A percentile compares a stretch with the other conserved stretches of the same genome.
Conservation (phyloP, 2,888 invertebrate species). For the Xestia ashworthii region DNA sequence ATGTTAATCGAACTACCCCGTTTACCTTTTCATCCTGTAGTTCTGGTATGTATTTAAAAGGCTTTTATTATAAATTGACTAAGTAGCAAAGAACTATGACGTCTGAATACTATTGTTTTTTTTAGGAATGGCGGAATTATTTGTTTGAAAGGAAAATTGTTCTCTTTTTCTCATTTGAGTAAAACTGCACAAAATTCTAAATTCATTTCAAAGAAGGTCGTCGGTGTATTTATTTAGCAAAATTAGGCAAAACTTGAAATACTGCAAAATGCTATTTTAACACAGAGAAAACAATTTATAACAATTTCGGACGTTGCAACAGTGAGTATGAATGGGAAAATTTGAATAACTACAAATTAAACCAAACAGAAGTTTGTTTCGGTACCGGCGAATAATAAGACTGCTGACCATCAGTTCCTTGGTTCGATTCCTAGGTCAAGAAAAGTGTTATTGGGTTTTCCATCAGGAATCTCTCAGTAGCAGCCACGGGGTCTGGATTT, state of each 20-base stretch:
- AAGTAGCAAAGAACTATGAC: not conserved
- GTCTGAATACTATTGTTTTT: not conserved
- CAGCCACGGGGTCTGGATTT: too few relatives aligned
- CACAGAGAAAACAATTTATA: slow-evolving; percentile 26
- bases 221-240: not conserved
- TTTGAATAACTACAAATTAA: slow-evolving; percentile 24
- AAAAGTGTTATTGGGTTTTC: not conserved
- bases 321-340: slow-evolving; percentile 23
- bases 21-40: too few relatives aligned
- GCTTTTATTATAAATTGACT: too few relatives aligned
- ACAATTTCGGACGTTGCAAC: slow-evolving; percentile 17
- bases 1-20: too few relatives aligned
- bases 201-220: slow-evolving; percentile 1
- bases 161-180: not conserved
- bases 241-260: slow-evolving; percentile 10
- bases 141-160: not conserved
- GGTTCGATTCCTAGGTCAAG: not conserved
- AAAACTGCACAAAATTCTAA: slow-evolving; percentile 1
- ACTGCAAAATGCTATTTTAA: slow-evolving; percentile 4
- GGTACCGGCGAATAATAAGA: slow-evolving; percentile 13
- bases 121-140: not conserved
- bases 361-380: slow-evolving; percentile 1
- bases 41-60: too few relatives aligned
- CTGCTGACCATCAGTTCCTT: too few relatives aligned
- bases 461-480: not conserved